Conservation (phyloP, 2,888 invertebrate species). For the Luperina nickerlii region DNA sequence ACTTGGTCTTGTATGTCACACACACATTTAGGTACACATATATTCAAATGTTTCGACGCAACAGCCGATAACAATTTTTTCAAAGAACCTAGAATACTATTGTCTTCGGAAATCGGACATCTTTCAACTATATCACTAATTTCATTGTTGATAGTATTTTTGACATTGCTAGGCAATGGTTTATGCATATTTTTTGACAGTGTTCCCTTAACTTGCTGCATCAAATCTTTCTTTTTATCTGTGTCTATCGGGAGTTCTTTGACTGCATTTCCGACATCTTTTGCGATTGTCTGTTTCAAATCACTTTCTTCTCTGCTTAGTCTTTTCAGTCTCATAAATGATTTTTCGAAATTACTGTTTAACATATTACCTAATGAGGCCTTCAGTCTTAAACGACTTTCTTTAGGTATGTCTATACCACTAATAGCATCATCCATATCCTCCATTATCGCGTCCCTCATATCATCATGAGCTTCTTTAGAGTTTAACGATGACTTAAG, state of each 20-base stretch:
- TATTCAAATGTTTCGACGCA: slow-evolving; percentile 27
- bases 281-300: slow-evolving; percentile 24
- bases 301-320: slow-evolving; percentile 1
- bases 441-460: slow-evolving; percentile 5
- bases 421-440: slow-evolving; percentile 9
- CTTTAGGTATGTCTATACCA: neutral
- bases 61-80: slow-evolving; percentile 34
- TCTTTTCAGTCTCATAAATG: neutral
- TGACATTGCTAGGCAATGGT: slow-evolving; percentile 19
- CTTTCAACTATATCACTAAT: slow-evolving; percentile 38
- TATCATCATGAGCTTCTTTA: slow-evolving; percentile 5
- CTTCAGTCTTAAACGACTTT: slow-evolving; percentile 22
- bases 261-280: slow-evolving; percentile 16
- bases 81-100: slow-evolving; percentile 3
- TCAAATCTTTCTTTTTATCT: slow-evolving; percentile 10
- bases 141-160: slow-evolving; percentile 21
- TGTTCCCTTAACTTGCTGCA: slow-evolving; percentile 19
- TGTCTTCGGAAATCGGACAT: slow-evolving; percentile 23
- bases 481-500: neutral
- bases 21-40: slow-evolving; percentile 24
- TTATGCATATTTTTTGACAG: slow-evolving; percentile 35
- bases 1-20: slow-evolving; percentile 38
- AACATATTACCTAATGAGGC: neutral
- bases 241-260: slow-evolving; percentile 15
- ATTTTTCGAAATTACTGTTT: slow-evolving; percentile 8